phyloP scores from a whole-genome alignment of 2,888 invertebrate genomes.

The Carabus problematicus region DNA sequence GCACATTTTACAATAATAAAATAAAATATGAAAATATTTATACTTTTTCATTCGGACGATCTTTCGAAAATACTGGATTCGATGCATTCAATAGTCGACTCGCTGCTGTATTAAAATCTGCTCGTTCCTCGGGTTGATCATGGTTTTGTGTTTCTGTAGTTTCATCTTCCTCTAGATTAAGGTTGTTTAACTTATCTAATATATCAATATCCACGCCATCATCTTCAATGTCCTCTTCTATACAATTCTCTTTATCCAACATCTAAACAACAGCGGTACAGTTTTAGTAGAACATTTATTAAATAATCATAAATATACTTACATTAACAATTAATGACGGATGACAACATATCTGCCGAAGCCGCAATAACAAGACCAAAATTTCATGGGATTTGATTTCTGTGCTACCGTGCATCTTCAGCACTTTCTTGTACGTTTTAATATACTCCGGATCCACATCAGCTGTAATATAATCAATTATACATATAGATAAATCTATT shows the following conservation, averaged over 20 bases:
- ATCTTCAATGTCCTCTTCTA: conserved; percentile 55
- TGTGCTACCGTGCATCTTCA: conserved; percentile 64
- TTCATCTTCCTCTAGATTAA: conserved; percentile 66
- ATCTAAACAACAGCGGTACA: conserved; percentile 55
- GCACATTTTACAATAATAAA: no score
- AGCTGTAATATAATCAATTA: conserved; percentile 45
- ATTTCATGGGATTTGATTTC: conserved; percentile 68
- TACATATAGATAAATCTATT: neutral
- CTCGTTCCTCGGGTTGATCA: conserved; percentile 56
- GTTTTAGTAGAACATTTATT: neutral
- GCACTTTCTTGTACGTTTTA: conserved; percentile 70
- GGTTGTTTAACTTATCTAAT: conserved; percentile 68
- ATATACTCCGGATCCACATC: conserved; percentile 62
- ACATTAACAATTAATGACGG: conserved; percentile 79
- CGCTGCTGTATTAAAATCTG: conserved; percentile 65
- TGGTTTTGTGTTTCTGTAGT: conserved; percentile 69
- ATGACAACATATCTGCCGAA: conserved; percentile 91
- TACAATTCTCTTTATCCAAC: conserved; percentile 60
- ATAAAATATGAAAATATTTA: conserved; percentile 18
- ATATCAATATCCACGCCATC: conserved; percentile 65
- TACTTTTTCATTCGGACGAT: conserved; percentile 71
- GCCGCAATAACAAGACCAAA: conserved; percentile 80
- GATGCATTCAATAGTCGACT: conserved; percentile 68
- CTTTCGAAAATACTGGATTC: conserved; percentile 74
- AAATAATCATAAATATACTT: conserved; percentile 49